Percentiles rank a stretch among this genome's conserved stretches.
Evolutionary conservation across 1,140 invertebrate genomes (phyloP).

Genomic region (Cryptotermes secundus): DNA sequence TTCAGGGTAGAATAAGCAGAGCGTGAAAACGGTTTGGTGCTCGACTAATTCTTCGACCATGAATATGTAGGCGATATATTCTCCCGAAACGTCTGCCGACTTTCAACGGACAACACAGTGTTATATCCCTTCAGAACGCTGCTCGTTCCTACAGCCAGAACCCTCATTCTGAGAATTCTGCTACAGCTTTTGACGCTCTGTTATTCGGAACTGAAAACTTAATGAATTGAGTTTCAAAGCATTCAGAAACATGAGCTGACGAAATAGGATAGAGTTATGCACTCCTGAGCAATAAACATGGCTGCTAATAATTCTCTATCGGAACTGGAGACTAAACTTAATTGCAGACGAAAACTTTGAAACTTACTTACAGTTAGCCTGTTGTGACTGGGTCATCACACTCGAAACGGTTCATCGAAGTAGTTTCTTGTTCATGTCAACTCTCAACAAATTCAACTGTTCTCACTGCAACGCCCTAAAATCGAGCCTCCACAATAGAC

Average conservation of each 20-base stretch:
- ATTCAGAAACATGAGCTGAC: neutral
- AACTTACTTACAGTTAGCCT: neutral
- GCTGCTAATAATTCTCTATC: conserved; percentile 9
- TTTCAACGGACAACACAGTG: too few species aligned
- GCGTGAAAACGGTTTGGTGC: too few species aligned
- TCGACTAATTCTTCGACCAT: too few species aligned
- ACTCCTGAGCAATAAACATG: neutral
- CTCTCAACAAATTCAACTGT: too few species aligned
- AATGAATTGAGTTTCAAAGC: neutral
- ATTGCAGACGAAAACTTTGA: conserved; percentile 12
- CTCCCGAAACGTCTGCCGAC: too few species aligned
- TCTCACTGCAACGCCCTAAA: too few species aligned
- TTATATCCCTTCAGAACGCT: too few species aligned
- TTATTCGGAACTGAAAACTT: neutral
- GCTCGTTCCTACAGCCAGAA: neutral
- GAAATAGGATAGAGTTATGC: conserved; percentile 3
- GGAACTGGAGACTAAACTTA: neutral
- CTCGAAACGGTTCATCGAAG: neutral
- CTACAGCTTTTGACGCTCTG: neutral
- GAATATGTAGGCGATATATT: too few species aligned
- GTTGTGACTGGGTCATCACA: neutral
- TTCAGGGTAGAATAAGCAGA: too few species aligned
- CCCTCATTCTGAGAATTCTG: neutral
- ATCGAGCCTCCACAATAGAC: too few species aligned
- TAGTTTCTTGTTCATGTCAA: neutral